phyloP scores from a whole-genome alignment of 2,113 vertebrate genomes.

The Seriola aureovittata region DNA sequence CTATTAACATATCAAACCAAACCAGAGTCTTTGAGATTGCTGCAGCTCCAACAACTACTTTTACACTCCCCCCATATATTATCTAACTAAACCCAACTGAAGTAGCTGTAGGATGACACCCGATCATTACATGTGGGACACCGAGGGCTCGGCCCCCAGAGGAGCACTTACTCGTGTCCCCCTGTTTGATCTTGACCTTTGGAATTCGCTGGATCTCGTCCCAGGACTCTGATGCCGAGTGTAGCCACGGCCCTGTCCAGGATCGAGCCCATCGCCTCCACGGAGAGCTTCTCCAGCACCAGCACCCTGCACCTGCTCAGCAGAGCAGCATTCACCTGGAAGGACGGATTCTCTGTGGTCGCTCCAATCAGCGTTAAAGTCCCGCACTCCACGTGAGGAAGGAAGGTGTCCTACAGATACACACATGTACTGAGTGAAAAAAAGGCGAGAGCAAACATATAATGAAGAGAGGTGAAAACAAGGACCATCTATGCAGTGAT shows the following conservation, averaged over 20 bases:
- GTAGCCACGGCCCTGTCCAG: constrained; percentile 88
- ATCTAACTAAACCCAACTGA: neutral
- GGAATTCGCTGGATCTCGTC: constrained; percentile 55
- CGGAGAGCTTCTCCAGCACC: constrained; percentile 92
- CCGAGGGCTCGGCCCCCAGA: constrained; percentile 33
- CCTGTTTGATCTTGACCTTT: constrained; percentile 73
- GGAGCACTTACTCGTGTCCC: constrained; percentile 87
- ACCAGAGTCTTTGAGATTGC: constrained; percentile 11
- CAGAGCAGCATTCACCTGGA: constrained; percentile 95
- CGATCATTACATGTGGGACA: constrained; percentile 43
- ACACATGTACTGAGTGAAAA: neutral
- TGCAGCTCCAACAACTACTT: constrained; percentile 22
- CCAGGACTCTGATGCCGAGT: constrained; percentile 89
- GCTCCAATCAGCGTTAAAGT: constrained; percentile 96
- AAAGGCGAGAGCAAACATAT: neutral
- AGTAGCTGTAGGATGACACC: constrained; percentile 27
- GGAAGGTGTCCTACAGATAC: constrained; percentile 89
- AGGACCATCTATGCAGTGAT: constrained; percentile 9
- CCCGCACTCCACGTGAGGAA: constrained; percentile 97
- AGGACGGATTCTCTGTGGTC: constrained; percentile 98
- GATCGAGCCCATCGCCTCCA: constrained; percentile 92
- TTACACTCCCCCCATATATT: constrained; percentile 41
- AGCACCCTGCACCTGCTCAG: constrained; percentile 96
- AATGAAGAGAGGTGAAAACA: constrained; percentile 25
- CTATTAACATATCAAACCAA: no score